Base-by-base conservation (phyloP, 2,888 invertebrate species). In the Gonocerus acuteangulatus region DNA sequence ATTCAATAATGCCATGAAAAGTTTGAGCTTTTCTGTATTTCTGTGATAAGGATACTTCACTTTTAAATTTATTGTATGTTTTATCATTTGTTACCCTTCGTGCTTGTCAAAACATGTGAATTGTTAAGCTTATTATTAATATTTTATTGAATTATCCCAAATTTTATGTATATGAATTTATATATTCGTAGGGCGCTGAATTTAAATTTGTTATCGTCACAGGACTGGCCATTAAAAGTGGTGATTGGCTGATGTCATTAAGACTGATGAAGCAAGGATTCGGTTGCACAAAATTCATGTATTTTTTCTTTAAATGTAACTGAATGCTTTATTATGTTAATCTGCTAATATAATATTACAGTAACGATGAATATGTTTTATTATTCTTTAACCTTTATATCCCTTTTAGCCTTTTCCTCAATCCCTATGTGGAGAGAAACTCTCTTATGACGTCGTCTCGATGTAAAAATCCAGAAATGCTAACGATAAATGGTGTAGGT, bases 221-320 rank as follows among this genome's bases (percentile, higher is more conserved):
- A 15, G 42, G 42, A 16, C 22, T 21, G 23, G 39, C 54, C 36
- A 39, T 42, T 1, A 19, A 32, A n/a, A 15, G 23, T 54, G 54
- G 42, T 54, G 23, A 39, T 54, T 21, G 36, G 54, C 47, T 47
- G 54, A 34, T 54, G 54, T 42, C 54, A 15, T 54, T 42, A 54
- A 54, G 54, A 54, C 54, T 54, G 54, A 54, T 42, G 42, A 54
- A 39, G 39, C 39, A 36, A 54, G 39, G 54, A 54, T 54, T 54
- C 22, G 54, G 22, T 42, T 23, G 42, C 22, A 34, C 54, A 54
- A 54, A 54, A 39, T 21, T 39, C 22, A 23, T 22, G 42, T 54
- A 54, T 54, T 22, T 36, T 36, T 54, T 51, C 42, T 19, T 15
- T 16, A 9, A 39, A 39, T 42, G 54, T 42, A 42, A 42, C 54